Conservation (phyloP, 2,113 vertebrate genomes). For the Eidolon helvum region DNA sequence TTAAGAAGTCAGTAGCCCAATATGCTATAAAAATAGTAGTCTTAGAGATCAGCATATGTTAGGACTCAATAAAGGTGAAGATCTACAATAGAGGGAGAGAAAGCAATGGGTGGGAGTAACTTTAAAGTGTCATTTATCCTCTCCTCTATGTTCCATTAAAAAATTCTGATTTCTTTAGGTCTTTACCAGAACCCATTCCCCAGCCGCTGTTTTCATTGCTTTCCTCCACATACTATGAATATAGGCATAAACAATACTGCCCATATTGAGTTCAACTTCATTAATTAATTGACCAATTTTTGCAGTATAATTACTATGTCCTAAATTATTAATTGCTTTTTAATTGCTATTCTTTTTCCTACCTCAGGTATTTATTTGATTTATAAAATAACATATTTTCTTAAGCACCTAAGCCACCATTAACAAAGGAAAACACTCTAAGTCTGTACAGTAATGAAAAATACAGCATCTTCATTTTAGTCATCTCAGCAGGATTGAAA, state of each 20-base stretch:
- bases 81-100: not conserved
- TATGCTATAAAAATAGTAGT: not conserved
- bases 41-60: not conserved
- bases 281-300: not conserved
- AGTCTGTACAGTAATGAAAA: not conserved
- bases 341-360: not conserved
- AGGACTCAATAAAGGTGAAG: not conserved
- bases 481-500: not conserved
- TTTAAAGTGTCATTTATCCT: not conserved
- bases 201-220: not conserved
- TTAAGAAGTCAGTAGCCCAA: not conserved
- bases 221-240: not conserved
- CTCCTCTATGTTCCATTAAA: not conserved
- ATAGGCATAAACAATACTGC: not conserved
- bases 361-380: constrained; percentile 3
- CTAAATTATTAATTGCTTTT: not conserved
- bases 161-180: not conserved
- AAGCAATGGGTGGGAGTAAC: not conserved
- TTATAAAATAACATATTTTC: not conserved
- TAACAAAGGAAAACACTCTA: not conserved
- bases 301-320: not conserved
- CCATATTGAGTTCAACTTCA: not conserved
- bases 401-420: not conserved
- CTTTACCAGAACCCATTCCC: not conserved
- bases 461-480: not conserved